These are phyloP conservation scores for Scomber japonicus DNA, from an alignment of 2,113 vertebrate genomes.

Conservation along the genomic window DNA sequence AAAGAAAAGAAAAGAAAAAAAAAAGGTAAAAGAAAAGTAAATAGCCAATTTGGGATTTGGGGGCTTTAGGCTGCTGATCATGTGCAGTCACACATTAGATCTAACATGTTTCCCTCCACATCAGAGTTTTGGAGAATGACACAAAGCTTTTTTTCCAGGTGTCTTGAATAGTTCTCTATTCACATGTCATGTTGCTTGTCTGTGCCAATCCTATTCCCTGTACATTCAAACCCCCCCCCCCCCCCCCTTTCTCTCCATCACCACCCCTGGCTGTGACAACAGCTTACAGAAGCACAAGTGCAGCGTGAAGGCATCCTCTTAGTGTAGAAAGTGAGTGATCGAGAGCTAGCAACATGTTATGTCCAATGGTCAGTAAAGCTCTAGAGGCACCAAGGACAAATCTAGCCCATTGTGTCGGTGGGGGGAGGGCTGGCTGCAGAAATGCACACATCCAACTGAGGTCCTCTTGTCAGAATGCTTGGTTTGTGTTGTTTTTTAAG, in stretches of 20 bases:
- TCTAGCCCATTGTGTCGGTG: slow-evolving; percentile 7
- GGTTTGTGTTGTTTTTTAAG: slow-evolving; percentile 8
- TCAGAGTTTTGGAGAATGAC: slow-evolving; percentile 16
- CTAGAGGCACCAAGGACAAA: slow-evolving; percentile 49
- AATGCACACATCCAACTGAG: slow-evolving; percentile 23
- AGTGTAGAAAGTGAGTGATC: slow-evolving; percentile 46
- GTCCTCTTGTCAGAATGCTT: neutral
- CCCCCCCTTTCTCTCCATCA: neutral
- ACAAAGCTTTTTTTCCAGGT: slow-evolving; percentile 46
- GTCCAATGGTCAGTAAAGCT: slow-evolving; percentile 63
- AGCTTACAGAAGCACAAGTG: slow-evolving; percentile 55
- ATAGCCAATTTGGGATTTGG: slow-evolving; percentile 22
- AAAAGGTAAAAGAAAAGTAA: slow-evolving; percentile 4
- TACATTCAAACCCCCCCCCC: slow-evolving; percentile 46
- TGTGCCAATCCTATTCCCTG: slow-evolving; percentile 59
- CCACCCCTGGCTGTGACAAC: slow-evolving; percentile 44
- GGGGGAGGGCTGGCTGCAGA: slow-evolving; percentile 13
- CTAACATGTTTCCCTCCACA: neutral
- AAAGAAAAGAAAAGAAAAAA: neutral
- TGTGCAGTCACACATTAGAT: neutral
- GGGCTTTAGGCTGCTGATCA: neutral
- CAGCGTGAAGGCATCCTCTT: slow-evolving; percentile 49
- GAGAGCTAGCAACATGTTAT: slow-evolving; percentile 46
- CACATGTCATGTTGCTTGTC: slow-evolving; percentile 50
- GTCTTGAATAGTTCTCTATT: slow-evolving; percentile 38